Evolutionary conservation across 2,888 invertebrate species (phyloP).

Genomic region (Serripes groenlandicus): DNA sequence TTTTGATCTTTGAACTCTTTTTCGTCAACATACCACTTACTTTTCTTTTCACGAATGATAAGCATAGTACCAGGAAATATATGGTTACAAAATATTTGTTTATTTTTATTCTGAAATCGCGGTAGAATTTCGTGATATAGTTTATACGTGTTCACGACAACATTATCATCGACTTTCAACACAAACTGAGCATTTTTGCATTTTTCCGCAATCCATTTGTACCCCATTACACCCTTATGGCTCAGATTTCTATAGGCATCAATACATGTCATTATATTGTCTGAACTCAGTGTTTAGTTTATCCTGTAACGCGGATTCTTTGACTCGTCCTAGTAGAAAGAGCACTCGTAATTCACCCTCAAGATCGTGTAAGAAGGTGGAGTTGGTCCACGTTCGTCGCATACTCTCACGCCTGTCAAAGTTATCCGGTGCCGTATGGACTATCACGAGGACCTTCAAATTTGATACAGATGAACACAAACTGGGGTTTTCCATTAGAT

Average conservation of each 20-base stretch:
- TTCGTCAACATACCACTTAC: conserved; percentile 59
- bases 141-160: conserved; percentile 70
- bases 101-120: conserved; percentile 33
- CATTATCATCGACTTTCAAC: conserved; percentile 76
- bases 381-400: conserved; percentile 72
- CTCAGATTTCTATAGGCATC: conserved; percentile 75
- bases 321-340: conserved; percentile 71
- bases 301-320: conserved; percentile 43
- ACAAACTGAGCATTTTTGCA: conserved; percentile 70
- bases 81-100: conserved; percentile 63
- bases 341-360: conserved; percentile 50
- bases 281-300: conserved; percentile 65
- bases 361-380: conserved; percentile 55
- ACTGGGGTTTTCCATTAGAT: conserved; percentile 50
- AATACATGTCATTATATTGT: conserved; percentile 64
- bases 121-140: conserved; percentile 47
- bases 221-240: conserved; percentile 74
- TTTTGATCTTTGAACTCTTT: conserved; percentile 51
- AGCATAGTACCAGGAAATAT: conserved; percentile 58
- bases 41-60: conserved; percentile 54
- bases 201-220: conserved; percentile 73
- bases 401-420: conserved; percentile 59
- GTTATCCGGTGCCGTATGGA: conserved; percentile 71
- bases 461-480: conserved; percentile 46
- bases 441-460: conserved; percentile 49